Evolutionary conservation across 2,113 vertebrate species (phyloP), one percentile per base, ranked within the genome.

Genomic region (Ochotona curzoniae): DNA sequence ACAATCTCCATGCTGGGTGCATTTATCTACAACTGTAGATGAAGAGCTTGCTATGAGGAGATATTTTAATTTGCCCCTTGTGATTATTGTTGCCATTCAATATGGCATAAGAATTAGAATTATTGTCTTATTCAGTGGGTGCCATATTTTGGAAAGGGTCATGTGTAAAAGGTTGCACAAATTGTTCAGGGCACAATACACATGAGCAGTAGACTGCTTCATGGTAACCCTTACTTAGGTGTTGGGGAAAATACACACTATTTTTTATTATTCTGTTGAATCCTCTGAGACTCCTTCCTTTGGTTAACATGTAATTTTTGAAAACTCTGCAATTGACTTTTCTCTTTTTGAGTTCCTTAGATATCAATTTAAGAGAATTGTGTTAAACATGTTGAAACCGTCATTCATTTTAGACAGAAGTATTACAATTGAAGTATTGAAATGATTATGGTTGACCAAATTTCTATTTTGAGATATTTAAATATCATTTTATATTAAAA

Each of bases 401-500:
- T 64, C 76, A 1, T 32, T 94, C 47, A 82, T 76, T 83, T 94
- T 91, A 32, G 57, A 80, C 80, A 63, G 63, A 87, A 69, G 9
- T 26, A 17, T 74, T 88, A 3, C 7, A 0, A 70, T 12, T 94
- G 76, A 78, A 95, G 26, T 66, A 51, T 67, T 73, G 47, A 88
- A 93, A 78, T 87, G 38, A 35, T 81, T 69, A 47, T 70, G 67
- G 23, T 61, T 90, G 82, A 73, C 18, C 12, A 74, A 32, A 28
- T 80, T 44, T 20, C 61, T 90, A 0, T 92, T 15, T 78, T n/a
- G 28, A 75, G 74, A 71, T 85, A 38, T n/a, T 35, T 54, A 47
- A 94, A 94, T 93, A 2, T 66, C 71, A 61, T 85, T 83, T 93
- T 82, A 63, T 73, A 7, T 76, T 74, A 5, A 15, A 82, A 82